These are phyloP conservation scores for Strongylocentrotus purpuratus DNA, from an alignment of 35 echinoderm and acorn worm genomes.

Conservation along the genomic window DNA sequence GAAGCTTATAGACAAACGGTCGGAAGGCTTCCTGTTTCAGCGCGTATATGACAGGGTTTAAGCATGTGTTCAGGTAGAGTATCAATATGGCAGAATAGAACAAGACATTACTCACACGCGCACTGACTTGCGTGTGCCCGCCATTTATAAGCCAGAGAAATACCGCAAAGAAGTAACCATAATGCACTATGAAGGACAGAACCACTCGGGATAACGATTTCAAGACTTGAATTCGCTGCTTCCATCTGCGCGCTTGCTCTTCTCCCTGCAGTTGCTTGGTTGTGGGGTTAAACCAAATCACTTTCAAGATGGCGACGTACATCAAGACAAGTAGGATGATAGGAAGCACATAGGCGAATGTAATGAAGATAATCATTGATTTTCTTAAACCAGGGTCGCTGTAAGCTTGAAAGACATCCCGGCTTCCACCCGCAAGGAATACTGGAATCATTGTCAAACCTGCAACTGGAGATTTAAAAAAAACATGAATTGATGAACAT, in stretches of 20 bases:
- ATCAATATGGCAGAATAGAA: background rate
- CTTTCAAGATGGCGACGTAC: constrained; percentile 32
- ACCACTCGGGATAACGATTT: background rate
- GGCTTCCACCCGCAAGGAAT: background rate
- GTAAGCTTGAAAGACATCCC: background rate
- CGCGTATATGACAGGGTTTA: constrained; percentile 31
- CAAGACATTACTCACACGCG: background rate
- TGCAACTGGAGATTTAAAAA: constrained; percentile 2
- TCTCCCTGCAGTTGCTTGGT: background rate
- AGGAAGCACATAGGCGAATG: background rate
- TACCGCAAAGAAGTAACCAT: background rate
- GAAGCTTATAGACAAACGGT: constrained; percentile 21
- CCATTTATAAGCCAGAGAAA: background rate
- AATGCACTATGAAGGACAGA: background rate
- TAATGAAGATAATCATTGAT: background rate
- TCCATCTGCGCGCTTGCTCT: background rate
- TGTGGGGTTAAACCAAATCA: background rate
- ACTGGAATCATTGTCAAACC: background rate
- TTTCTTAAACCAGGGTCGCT: background rate
- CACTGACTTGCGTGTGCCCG: background rate
- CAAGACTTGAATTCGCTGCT: background rate
- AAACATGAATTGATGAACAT: background rate
- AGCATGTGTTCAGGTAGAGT: background rate
- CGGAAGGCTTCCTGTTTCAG: background rate
- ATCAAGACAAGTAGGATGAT: background rate